phyloP scores from a whole-genome alignment of 2,888 invertebrate species.

The Perithous albicinctus region DNA sequence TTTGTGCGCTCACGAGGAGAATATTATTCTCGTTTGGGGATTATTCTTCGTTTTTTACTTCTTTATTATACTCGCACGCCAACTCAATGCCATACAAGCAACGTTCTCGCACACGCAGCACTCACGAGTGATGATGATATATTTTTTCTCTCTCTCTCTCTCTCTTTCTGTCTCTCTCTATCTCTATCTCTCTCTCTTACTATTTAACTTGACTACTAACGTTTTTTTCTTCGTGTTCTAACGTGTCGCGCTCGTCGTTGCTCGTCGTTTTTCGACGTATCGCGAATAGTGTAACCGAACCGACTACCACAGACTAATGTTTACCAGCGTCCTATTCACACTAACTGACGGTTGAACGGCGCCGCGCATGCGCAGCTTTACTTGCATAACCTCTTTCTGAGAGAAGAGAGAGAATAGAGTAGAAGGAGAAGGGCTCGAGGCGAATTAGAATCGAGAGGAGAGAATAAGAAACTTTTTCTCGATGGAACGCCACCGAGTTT shows the following conservation, averaged over 20 bases:
- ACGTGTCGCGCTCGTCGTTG: background rate
- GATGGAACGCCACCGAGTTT: too few relatives aligned
- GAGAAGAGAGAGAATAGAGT: too few relatives aligned
- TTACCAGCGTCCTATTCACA: conserved; percentile 66
- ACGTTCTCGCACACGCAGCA: conserved; percentile 4
- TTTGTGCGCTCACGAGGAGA: too few relatives aligned
- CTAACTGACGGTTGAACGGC: conserved; percentile 53
- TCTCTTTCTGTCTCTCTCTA: too few relatives aligned
- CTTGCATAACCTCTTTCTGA: conserved; percentile 46
- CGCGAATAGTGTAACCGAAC: conserved; percentile 44
- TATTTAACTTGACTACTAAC: background rate
- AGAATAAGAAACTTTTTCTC: too few relatives aligned
- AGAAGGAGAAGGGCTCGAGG: too few relatives aligned
- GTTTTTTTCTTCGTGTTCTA: background rate
- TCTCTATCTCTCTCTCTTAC: too few relatives aligned
- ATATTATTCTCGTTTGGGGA: conserved; percentile 10
- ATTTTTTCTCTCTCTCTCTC: too few relatives aligned
- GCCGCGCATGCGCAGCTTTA: conserved; percentile 57
- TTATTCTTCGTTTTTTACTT: background rate
- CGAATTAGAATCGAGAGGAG: too few relatives aligned
- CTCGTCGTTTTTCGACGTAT: conserved; percentile 1
- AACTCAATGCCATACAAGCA: conserved; percentile 21
- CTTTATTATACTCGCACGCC: background rate
- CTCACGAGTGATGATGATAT: conserved; percentile 13
- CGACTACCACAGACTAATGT: conserved; percentile 47